Conservation (phyloP, 2,113 vertebrate species). For the Calidris pygmaea region DNA sequence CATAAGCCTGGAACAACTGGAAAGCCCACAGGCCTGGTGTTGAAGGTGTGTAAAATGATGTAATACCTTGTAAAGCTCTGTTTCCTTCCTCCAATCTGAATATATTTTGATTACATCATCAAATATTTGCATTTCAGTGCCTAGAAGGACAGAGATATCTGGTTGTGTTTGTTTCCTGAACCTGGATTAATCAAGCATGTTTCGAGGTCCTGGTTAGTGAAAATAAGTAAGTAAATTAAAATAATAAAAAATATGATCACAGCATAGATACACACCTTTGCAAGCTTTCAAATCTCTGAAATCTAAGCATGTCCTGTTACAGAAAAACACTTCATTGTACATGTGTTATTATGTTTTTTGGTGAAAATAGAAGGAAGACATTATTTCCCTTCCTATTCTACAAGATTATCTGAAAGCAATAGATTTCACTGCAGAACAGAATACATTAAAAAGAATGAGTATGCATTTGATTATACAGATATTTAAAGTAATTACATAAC, state of each 20-base stretch:
- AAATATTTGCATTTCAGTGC: background rate
- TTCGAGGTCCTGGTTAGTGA: background rate
- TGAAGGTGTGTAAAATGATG: background rate
- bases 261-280: background rate
- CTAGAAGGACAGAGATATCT: background rate
- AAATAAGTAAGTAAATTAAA: background rate
- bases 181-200: background rate
- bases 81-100: background rate
- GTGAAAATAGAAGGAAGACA: background rate
- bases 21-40: background rate
- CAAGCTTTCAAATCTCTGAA: background rate
- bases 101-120: background rate
- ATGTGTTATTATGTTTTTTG: background rate
- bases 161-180: background rate
- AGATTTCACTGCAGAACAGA: background rate
- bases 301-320: background rate
- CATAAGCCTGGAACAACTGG: background rate
- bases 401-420: background rate
- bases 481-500: conserved; percentile 23
- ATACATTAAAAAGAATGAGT: background rate
- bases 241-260: background rate
- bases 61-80: background rate
- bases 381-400: background rate
- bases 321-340: background rate
- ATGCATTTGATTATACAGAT: background rate